Base-by-base conservation (phyloP, 2,888 invertebrate genomes). In the Pseudococcus viburni region DNA sequence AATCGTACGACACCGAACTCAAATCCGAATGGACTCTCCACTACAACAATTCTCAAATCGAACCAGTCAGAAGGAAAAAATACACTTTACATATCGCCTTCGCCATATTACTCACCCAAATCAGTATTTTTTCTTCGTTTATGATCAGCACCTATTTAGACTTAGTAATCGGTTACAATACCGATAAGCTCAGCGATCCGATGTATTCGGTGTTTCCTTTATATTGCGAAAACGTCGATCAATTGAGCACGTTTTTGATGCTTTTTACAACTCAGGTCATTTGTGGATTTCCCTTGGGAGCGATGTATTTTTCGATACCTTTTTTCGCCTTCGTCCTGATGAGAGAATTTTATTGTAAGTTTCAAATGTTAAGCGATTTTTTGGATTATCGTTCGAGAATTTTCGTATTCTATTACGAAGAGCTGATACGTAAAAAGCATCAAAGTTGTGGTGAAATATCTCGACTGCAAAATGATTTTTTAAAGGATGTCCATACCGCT, bases 171-270 rank as follows among this genome's bases (percentile, higher is more conserved):
- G 73, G 8, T 33, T 73, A 33, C 73, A 17, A 33, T 26, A 73
- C 73, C 3, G 73, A 17, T 73, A 73, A 73, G 15, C 33, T 73
- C 33, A 26, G 73, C 39, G 73, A 73, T 33, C 26, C 73, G 33
- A 73, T 17, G 15, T 73, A 73, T 15, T 73, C 26, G 17, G 73
- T 33, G 0, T 73, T 73, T 17, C 73, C 73, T 15, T 73, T 73
- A 33, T 73, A 73, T 73, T 73, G 73, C 73, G 73, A 73, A 73
- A 73, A 73, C 17, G 73, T 73, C 73, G 73, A 73, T 17, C 26
- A 73, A 7, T 33, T 73, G 33, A 73, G 26, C 17, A 73, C 33
- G 4, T 73, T 73, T 33, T 26, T 26, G 7, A 17, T 73, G 15
- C 73, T 73, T 15, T 73, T 73, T 17, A 33, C 33, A 15, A 11